phyloP scores from a whole-genome alignment of 2,797 vertebrate genomes.

The Acridotheres tristis region DNA sequence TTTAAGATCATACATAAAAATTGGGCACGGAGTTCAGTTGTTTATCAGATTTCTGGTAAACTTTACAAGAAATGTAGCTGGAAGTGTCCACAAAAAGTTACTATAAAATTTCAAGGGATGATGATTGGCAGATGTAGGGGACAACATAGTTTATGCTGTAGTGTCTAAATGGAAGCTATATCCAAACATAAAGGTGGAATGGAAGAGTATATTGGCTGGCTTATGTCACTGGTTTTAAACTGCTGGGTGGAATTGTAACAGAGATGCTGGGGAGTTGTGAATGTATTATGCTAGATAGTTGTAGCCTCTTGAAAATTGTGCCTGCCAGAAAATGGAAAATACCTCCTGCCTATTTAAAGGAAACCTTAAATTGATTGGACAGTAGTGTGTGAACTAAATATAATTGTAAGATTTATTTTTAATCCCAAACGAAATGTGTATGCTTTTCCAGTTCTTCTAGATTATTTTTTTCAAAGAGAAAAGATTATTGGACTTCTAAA shows the following conservation, averaged over 20 bases:
- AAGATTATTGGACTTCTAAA: background rate
- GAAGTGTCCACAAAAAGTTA: background rate
- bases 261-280: background rate
- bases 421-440: background rate
- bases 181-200: background rate
- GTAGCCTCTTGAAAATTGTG: background rate
- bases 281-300: background rate
- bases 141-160: background rate
- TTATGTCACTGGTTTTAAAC: background rate
- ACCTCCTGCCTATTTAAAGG: background rate
- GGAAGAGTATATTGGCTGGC: background rate
- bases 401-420: background rate
- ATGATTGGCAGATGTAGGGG: background rate
- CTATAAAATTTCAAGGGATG: background rate
- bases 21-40: background rate
- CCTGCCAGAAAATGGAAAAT: background rate
- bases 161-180: background rate
- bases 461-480: background rate
- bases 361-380: background rate
- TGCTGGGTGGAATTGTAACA: background rate
- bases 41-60: background rate
- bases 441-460: background rate
- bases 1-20: background rate
- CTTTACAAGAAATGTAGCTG: background rate
- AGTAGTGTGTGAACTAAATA: background rate